Evolutionary conservation across 1,140 invertebrate species (phyloP), one percentile per base, ranked within the genome.

Genomic region (Drosophila pseudoananassae): DNA sequence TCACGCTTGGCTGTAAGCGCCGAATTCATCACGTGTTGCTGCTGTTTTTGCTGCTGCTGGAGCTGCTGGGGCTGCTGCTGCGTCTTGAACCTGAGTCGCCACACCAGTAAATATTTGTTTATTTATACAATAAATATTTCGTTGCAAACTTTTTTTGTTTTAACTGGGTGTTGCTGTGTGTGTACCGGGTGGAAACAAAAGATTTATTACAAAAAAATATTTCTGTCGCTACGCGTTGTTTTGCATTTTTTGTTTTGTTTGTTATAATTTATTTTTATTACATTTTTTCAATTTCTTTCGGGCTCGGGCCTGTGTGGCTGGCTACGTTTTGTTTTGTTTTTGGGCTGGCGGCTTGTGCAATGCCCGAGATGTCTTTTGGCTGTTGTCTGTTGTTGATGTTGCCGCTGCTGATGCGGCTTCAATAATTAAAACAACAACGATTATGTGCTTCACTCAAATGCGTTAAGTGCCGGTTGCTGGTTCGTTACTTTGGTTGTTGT

Each of bases 201-300:
- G 83, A 87, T 87, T 85, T 85, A 85, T 85, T 87, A 87, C 81
- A 87, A 82, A 70, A 55, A 77, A 78, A 56, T 63, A 75, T 87
- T 87, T 87, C 78, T 82, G 63, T 69, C 74, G 69, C 64, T 71
- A 31, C 14, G 20, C 40, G 33, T 47, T 61, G 64, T 27, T 36
- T 57, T 47, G 58, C 14, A 20, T 25, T 51, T 63, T 71, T 56
- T 59, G 61, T 83, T 69, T 70, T 66, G 76, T 84, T 84, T 49
- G 56, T 25, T 83, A 10, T 84, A 85, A 85, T 84, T 79, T 85
- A 85, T 84, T 85, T 78, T 85, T 84, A 85, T 77, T 85, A 77
- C 82, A 81, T 85, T 80, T 84, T 79, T 85, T 77, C 77, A 85
- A 81, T 84, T 85, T 84, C 71, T 70, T 79, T 82, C 46, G 47